These are phyloP conservation scores for Enteromius viviparus DNA, from an alignment of 2,797 vertebrate species.

Conservation along the genomic window DNA sequence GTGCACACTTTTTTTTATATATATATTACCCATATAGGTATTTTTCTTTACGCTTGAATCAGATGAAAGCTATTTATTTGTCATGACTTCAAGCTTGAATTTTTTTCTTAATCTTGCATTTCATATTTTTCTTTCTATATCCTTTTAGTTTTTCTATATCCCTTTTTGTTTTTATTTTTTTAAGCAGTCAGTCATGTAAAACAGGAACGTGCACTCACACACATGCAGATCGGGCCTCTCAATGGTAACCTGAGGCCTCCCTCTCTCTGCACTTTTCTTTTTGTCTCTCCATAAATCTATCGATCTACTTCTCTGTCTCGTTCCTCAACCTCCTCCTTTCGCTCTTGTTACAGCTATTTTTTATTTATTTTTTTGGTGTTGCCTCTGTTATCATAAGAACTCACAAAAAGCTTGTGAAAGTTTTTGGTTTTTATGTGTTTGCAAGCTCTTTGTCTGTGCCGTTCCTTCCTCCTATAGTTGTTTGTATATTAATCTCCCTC, in stretches of 20 bases:
- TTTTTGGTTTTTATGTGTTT: constrained; percentile 78
- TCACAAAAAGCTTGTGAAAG: constrained; percentile 90
- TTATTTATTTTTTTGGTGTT: constrained; percentile 75
- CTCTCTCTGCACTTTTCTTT: constrained; percentile 32
- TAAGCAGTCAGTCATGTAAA: constrained; percentile 45
- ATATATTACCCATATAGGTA: neutral
- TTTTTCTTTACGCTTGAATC: constrained; percentile 7
- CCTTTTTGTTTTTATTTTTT: neutral
- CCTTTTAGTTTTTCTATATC: neutral
- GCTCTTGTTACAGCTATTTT: constrained; percentile 73
- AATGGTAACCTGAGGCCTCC: constrained; percentile 83
- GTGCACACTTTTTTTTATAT: neutral
- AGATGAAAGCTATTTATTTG: constrained; percentile 58
- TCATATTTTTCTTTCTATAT: constrained; percentile 1
- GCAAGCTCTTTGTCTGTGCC: constrained; percentile 79
- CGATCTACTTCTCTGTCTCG: constrained; percentile 35
- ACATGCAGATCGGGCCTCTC: constrained; percentile 80
- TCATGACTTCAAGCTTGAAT: constrained; percentile 71
- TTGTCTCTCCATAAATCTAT: constrained; percentile 38
- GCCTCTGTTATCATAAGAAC: constrained; percentile 90
- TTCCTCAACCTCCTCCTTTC: constrained; percentile 57
- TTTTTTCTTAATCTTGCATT: constrained; percentile 39
- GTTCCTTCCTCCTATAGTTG: constrained; percentile 74
- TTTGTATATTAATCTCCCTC: constrained; percentile 86
- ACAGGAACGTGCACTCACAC: constrained; percentile 72